Evolutionary conservation across 1,140 invertebrate genomes (phyloP).

Genomic region (Vanessa atalanta): DNA sequence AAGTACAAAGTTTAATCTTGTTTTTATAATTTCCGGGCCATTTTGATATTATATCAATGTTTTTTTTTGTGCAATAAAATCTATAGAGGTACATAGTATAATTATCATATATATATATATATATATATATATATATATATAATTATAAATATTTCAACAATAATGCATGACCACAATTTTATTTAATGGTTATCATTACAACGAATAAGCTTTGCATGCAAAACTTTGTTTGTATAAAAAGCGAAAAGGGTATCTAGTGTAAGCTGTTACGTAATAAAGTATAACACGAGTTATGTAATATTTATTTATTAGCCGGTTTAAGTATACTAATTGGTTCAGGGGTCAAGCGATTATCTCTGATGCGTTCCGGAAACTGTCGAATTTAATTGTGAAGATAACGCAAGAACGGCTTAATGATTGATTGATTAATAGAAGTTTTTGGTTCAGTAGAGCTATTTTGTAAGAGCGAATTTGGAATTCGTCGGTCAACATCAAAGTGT

Average conservation of each 20-base stretch:
- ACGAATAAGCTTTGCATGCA: neutral
- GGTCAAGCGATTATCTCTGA: constrained; percentile 10
- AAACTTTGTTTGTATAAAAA: neutral
- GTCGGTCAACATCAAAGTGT: neutral
- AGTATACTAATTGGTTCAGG: constrained; percentile 20
- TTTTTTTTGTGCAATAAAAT: no score
- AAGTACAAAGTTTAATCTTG: no score
- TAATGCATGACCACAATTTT: no score
- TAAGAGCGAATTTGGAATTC: neutral
- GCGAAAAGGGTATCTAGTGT: neutral
- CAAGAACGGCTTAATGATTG: no score
- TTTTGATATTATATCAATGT: no score
- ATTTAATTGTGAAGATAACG: neutral
- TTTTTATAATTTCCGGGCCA: no score
- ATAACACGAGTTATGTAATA: constrained; percentile 19
- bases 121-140: no score
- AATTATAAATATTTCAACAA: no score
- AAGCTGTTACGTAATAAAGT: constrained; percentile 1
- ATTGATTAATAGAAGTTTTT: neutral
- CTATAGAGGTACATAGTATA: no score
- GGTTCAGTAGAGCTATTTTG: neutral
- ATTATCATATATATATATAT: no score
- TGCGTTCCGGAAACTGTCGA: constrained; percentile 18
- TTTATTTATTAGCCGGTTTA: constrained; percentile 5
- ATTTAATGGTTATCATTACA: no score